Evolutionary conservation across 2,113 vertebrate genomes (phyloP), one percentile per base, ranked within the genome.

Genomic region (Tenebrosternarchus preto): DNA sequence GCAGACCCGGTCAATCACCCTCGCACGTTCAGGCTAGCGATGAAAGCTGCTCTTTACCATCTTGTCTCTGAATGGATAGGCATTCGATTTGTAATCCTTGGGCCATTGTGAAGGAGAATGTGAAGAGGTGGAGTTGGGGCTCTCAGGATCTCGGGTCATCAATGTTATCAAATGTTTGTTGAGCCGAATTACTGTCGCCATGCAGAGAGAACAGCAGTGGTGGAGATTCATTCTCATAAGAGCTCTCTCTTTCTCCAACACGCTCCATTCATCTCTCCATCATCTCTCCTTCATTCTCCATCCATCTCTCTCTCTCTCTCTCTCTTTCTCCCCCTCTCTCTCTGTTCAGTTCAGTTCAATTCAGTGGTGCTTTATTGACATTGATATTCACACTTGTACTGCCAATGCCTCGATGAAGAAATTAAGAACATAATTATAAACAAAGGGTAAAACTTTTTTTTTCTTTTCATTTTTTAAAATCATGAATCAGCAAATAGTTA

Each of bases 121-220:
- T 29, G 36, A 24, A 9, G 75, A 24, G 55, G 75, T 2, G 15
- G 60, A 67, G 27, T 19, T 29, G 64, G 12, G 73, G 25, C 73
- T 20, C 29, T 76, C 43, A 36, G 19, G 33, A 76, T 36, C 33
- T 5, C 43, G 27, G 55, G n/a, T 33, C 64, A 61, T 6, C 71
- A 85, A 80, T 67, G 64, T 78, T 50, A 74, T 73, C 76, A 59
- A 71, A 77, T 29, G 72, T 85, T 83, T 84, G 43, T 46, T 20
- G 56, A 82, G 59, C 64, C 43, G 16, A 43, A 22, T 12, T 56
- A 27, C 43, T 55, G 46, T 27, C 25, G 29, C 56, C 4, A 59
- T 33, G 60, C 63, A 57, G 53, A 77, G 73, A 19, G 1, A 17
- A 20, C 67, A 78, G 76, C 79, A 83, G 78, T 80, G 77, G 80